These are phyloP conservation scores for Leptestheria dahalacensis DNA, from an alignment of 1,140 invertebrate species.

Conservation along the genomic window DNA sequence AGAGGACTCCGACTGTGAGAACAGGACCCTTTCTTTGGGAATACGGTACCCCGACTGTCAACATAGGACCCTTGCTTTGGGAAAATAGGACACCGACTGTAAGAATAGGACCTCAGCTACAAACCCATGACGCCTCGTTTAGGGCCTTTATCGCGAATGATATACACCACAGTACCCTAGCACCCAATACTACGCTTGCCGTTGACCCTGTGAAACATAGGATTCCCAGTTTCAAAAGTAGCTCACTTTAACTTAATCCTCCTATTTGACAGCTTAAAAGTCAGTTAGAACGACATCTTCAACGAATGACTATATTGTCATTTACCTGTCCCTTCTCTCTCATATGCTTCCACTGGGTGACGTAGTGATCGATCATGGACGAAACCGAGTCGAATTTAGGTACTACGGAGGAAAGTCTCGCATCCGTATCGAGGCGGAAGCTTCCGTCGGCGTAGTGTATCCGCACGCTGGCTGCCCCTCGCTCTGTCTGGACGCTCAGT, in stretches of 20 bases:
- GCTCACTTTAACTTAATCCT: too few relatives aligned
- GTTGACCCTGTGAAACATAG: too few relatives aligned
- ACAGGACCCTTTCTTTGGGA: too few relatives aligned
- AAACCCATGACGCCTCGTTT: background rate
- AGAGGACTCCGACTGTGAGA: too few relatives aligned
- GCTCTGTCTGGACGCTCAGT: slow-evolving; percentile 62
- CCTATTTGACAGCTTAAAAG: too few relatives aligned
- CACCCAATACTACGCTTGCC: too few relatives aligned
- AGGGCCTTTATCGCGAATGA: background rate
- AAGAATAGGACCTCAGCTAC: background rate
- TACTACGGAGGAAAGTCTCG: slow-evolving; percentile 35
- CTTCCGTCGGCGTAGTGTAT: slow-evolving; percentile 52
- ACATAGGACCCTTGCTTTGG: too few relatives aligned
- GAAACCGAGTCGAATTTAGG: slow-evolving; percentile 60
- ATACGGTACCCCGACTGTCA: too few relatives aligned
- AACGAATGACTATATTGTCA: too few relatives aligned
- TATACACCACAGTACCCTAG: background rate
- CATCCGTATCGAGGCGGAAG: slow-evolving; percentile 58
- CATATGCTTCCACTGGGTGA: slow-evolving; percentile 21
- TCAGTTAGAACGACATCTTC: too few relatives aligned
- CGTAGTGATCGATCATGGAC: slow-evolving; percentile 58
- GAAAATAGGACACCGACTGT: slow-evolving; percentile 3
- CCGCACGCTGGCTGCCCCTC: slow-evolving; percentile 66
- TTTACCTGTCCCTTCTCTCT: slow-evolving; percentile 23
- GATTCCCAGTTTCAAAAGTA: too few relatives aligned